Conservation (phyloP, 2,888 invertebrate genomes). For the Operophtera brumata region DNA sequence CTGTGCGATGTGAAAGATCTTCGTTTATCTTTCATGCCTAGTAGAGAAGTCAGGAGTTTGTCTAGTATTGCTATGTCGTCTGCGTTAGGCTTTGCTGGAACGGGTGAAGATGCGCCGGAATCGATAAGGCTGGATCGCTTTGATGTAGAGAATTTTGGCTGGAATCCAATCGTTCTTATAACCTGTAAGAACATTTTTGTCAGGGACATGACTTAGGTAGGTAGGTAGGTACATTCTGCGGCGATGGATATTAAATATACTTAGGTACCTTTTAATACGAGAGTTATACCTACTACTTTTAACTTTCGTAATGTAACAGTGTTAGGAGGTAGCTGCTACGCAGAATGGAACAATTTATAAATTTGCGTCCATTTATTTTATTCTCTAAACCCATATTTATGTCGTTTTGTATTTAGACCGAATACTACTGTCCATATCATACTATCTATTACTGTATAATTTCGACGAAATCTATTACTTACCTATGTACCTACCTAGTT, state of each 20-base stretch:
- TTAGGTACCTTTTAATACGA: too few relatives aligned
- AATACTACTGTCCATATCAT: too few relatives aligned
- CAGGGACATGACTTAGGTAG: background rate
- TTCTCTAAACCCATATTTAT: background rate
- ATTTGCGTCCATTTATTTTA: too few relatives aligned
- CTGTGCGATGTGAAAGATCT: constrained; percentile 62
- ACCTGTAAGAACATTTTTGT: constrained; percentile 46
- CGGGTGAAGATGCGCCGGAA: constrained; percentile 57
- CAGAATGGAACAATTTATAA: too few relatives aligned
- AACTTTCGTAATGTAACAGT: too few relatives aligned
- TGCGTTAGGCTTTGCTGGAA: constrained; percentile 54
- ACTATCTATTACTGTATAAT: background rate
- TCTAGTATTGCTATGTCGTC: constrained; percentile 84
- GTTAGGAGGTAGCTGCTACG: too few relatives aligned
- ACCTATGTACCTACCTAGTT: too few relatives aligned
- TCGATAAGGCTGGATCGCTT: constrained; percentile 55
- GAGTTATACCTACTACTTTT: too few relatives aligned
- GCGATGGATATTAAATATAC: background rate
- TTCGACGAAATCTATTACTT: constrained; percentile 3
- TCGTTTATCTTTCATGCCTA: constrained; percentile 69
- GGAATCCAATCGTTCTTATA: constrained; percentile 57
- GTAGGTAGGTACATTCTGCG: background rate
- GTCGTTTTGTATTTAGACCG: background rate
- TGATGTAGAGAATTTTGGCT: constrained; percentile 57
- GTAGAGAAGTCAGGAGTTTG: constrained; percentile 81